Percentiles rank a stretch among this genome's conserved stretches.
phyloP scores from a whole-genome alignment of 2,797 vertebrate species.

The Myoxocephalus aenaeus region DNA sequence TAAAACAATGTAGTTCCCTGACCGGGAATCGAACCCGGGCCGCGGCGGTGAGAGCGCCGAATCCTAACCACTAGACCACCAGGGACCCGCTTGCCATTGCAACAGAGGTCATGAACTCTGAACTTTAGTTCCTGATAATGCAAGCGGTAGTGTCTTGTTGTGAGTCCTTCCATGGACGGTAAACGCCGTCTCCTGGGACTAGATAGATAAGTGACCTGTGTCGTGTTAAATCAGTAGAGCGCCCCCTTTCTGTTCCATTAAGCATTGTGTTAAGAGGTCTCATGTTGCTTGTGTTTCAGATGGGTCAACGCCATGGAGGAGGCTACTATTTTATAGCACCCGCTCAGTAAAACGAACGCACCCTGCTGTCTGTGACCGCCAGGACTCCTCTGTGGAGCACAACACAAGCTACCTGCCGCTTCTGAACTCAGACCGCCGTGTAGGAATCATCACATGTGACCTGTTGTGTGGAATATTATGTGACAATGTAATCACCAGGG shows the following conservation, averaged over 20 bases:
- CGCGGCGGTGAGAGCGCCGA: slow-evolving; percentile 81
- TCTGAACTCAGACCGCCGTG: slow-evolving; percentile 35
- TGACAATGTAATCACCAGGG: slow-evolving; percentile 4
- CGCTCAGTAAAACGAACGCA: slow-evolving; percentile 37
- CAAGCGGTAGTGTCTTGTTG: not conserved
- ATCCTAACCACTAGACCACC: slow-evolving; percentile 87
- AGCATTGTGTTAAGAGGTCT: not conserved
- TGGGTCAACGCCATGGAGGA: slow-evolving; percentile 97
- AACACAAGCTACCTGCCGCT: slow-evolving; percentile 70
- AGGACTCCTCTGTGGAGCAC: slow-evolving; percentile 50
- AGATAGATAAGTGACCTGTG: not conserved
- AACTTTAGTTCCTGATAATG: not conserved
- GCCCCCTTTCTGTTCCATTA: not conserved
- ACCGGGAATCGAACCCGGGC: slow-evolving; percentile 83
- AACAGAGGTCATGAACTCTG: not conserved
- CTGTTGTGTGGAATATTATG: slow-evolving; percentile 24
- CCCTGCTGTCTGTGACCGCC: slow-evolving; percentile 41
- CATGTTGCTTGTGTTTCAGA: slow-evolving; percentile 79
- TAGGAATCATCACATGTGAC: slow-evolving; percentile 25
- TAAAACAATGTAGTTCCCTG: slow-evolving; percentile 69
- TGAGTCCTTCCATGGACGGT: not conserved
- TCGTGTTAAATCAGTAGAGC: not conserved
- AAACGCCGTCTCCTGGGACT: not conserved
- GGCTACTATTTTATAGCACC: slow-evolving; percentile 96
- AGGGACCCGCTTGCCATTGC: slow-evolving; percentile 56